Evolutionary conservation across 23 tunicate genomes (phyloP).

Genomic region (Trididemnum miniatum): DNA sequence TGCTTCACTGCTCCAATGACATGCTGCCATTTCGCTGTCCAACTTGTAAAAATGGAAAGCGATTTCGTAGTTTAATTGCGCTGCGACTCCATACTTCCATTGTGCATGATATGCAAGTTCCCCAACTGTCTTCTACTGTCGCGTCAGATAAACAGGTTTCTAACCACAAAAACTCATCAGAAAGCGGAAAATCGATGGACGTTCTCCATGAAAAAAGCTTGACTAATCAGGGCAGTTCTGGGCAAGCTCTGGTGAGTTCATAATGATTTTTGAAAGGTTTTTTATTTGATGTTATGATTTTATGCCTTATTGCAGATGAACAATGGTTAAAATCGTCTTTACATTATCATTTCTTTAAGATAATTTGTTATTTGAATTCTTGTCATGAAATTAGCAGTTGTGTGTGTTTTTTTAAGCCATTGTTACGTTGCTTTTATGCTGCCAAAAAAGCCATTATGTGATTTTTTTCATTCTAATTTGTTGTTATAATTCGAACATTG

Average conservation of each 20-base stretch:
- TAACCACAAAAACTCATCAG: too few relatives aligned
- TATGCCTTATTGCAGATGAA: neutral
- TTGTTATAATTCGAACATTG: neutral
- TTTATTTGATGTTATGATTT: neutral
- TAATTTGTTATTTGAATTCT: neutral
- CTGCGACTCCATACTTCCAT: slow-evolving; percentile 67
- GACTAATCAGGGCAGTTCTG: too few relatives aligned
- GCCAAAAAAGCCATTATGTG: neutral
- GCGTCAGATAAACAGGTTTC: neutral
- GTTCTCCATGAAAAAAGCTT: neutral
- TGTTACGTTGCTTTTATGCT: neutral
- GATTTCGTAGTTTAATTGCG: slow-evolving; percentile 69
- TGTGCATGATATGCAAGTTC: slow-evolving; percentile 30
- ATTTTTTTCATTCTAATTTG: neutral
- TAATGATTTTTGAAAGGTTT: too few relatives aligned
- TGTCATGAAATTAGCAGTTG: neutral
- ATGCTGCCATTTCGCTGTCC: slow-evolving; percentile 70
- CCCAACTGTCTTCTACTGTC: neutral
- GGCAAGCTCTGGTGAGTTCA: too few relatives aligned
- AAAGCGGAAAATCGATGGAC: too few relatives aligned
- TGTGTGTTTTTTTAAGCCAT: neutral
- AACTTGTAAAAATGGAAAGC: slow-evolving; percentile 44
- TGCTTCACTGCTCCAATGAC: slow-evolving; percentile 23
- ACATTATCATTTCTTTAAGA: neutral
- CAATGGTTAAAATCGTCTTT: neutral